Evolutionary conservation across 2,113 vertebrate genomes (phyloP), one percentile per base, ranked within the genome.

Genomic region (Pterocles gutturalis): DNA sequence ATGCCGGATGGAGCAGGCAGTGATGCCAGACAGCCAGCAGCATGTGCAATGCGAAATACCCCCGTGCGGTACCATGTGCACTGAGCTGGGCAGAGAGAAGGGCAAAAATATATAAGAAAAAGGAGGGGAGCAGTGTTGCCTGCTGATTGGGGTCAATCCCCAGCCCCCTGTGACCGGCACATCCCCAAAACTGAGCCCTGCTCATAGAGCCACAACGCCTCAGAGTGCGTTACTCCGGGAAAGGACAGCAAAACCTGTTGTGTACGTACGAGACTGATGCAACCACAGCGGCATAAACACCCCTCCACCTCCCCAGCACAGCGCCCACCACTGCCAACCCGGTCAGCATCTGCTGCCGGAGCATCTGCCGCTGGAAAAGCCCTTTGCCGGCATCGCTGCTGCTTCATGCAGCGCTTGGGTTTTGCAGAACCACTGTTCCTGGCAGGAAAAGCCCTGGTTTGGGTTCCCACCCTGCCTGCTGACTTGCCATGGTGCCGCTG

Each of bases 41-140:
- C 24, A 41, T 4, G 0, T 7, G 5, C 22, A 18, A 33, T 2
- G 48, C n/a, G 38, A 49, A 36, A 55, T 7, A 2, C 2, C 13
- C 16, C 17, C 9, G 17, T 2, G 3, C 1, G 1, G 16, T 10
- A 67, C 34, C 19, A 3, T 0, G 2, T 1, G 24, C 66, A n/a
- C 54, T 9, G 2, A 26, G 25, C 3, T 17, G n/a, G 70, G 33
- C 25, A 25, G 36, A 89, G 9, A 83, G 25, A 26, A 7, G 34
- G 33, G 18, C 3, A 61, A 54, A 54, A 94, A 22, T 2, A 34
- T 1, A 1, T 9, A 4, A 18, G n/a, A 24, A 12, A 31, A 71
- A 70, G 41, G 55, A 70, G 48, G 26, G 25, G 26, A 85, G 51
- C 0, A 0, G 26, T 10, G 79, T 75, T 85, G 34, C 1, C 17